Evolutionary conservation across 2,113 vertebrate species (phyloP).

Genomic region (Sterrhoptilus dennistouni): DNA sequence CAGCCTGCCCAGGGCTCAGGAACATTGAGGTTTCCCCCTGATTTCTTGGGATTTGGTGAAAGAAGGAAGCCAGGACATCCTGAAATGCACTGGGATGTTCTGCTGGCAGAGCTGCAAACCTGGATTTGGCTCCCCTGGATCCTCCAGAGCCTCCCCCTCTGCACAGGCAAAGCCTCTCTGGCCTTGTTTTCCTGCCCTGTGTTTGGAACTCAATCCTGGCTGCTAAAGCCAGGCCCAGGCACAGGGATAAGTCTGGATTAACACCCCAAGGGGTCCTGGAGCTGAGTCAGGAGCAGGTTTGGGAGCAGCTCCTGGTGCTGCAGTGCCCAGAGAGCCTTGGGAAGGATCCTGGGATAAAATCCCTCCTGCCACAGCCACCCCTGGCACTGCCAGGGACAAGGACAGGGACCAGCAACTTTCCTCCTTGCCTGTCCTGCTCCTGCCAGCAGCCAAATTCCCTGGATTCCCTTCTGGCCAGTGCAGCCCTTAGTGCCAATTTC

Average conservation of each 20-base stretch:
- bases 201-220: background rate
- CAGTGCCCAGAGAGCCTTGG: background rate
- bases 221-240: background rate
- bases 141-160: background rate
- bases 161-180: background rate
- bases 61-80: background rate
- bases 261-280: background rate
- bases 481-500: background rate
- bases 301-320: background rate
- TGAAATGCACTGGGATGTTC: background rate
- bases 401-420: background rate
- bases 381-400: background rate
- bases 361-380: too few species aligned
- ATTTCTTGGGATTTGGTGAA: background rate
- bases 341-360: background rate
- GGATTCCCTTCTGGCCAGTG: rapidly evolving
- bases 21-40: background rate
- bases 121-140: background rate
- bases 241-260: background rate
- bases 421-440: background rate
- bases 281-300: background rate
- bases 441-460: background rate
- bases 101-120: background rate
- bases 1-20: background rate
- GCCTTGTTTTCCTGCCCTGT: background rate